A percentile compares a stretch with the other conserved stretches of the same genome.
Conservation (phyloP, 2,113 vertebrate genomes). For the Pipra filicauda region DNA sequence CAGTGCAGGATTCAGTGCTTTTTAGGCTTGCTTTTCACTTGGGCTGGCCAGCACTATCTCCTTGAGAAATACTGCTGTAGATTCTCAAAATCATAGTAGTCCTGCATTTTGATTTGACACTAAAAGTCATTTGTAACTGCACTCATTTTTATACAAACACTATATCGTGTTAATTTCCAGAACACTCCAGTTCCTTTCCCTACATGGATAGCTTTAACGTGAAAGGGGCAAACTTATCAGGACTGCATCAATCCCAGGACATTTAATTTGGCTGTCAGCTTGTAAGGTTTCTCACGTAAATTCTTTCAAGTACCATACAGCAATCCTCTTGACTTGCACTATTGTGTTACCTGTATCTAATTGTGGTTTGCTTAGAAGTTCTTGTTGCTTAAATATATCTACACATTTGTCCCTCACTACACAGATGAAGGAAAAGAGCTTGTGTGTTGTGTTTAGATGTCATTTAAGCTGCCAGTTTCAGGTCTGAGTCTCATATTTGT, state of each 20-base stretch:
- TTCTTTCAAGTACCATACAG: background rate
- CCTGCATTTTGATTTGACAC: background rate
- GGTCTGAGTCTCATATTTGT: background rate
- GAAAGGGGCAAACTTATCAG: background rate
- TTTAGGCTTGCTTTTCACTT: background rate
- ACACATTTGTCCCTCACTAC: rapidly evolving
- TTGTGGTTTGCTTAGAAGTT: background rate
- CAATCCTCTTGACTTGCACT: background rate
- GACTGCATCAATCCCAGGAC: background rate
- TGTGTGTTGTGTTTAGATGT: background rate
- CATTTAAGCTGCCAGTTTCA: background rate
- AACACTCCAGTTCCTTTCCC: background rate
- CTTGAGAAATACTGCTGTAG: background rate
- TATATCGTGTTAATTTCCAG: background rate
- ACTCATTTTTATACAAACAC: background rate
- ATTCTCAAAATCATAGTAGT: background rate
- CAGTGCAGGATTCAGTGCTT: background rate
- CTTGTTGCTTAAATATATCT: background rate
- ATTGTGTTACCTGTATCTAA: background rate
- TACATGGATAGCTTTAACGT: background rate
- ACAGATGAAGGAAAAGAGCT: background rate
- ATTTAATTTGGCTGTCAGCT: background rate
- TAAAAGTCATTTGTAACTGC: background rate
- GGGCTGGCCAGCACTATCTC: background rate
- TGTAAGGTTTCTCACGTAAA: background rate